Evolutionary conservation across 2,113 vertebrate genomes (phyloP).

Genomic region (Genyomyrus donnyi): DNA sequence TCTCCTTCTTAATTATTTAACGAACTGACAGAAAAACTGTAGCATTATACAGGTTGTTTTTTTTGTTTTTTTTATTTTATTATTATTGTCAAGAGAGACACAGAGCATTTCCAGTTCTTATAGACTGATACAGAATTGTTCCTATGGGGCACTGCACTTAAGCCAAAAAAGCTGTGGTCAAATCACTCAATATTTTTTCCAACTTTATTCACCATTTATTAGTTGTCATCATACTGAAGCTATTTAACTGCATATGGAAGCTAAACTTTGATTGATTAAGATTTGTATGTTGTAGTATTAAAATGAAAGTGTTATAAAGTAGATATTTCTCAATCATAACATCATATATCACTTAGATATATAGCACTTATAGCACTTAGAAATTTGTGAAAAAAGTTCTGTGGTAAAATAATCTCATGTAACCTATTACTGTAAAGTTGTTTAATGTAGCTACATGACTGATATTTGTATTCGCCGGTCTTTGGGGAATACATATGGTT

Average conservation of each 20-base stretch:
- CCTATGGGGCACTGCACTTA: background rate
- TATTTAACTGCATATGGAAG: background rate
- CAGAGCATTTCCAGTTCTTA: background rate
- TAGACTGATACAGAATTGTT: background rate
- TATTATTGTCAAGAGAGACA: background rate
- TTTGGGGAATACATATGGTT: too few species aligned
- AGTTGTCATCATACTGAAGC: background rate
- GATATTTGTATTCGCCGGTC: too few species aligned
- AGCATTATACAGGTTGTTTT: background rate
- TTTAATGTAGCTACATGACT: too few species aligned
- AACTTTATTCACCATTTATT: background rate
- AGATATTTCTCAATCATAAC: background rate
- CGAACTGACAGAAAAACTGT: background rate
- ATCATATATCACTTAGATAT: background rate
- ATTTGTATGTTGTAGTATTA: background rate
- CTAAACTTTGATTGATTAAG: background rate
- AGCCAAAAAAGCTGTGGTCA: background rate
- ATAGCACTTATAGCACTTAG: background rate
- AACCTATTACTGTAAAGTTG: background rate
- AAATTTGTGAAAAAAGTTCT: background rate
- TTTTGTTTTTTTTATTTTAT: background rate
- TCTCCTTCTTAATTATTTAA: background rate
- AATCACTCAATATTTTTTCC: background rate
- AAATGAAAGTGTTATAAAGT: background rate
- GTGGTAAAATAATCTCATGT: background rate